Evolutionary conservation across 1,140 invertebrate genomes (phyloP).

Genomic region (Drosophila sp.): DNA sequence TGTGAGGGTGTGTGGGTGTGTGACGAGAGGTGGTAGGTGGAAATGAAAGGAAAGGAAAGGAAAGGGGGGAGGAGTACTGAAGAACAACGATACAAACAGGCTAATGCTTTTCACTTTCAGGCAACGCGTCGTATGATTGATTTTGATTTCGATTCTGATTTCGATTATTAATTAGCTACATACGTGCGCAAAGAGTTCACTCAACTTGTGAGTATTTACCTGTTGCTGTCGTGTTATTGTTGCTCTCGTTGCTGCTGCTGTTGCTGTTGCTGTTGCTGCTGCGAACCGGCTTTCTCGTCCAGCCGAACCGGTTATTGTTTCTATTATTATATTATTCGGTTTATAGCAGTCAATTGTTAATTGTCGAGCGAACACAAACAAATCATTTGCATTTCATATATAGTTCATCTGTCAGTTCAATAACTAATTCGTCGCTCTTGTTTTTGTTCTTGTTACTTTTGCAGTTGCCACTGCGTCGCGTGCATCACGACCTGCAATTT

Average conservation of each 20-base stretch:
- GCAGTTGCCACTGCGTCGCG: conserved; percentile 60
- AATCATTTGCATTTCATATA: too few relatives aligned
- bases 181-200: conserved; percentile 27
- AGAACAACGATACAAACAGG: neutral
- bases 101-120: conserved; percentile 54
- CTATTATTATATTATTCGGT: too few relatives aligned
- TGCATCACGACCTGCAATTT: conserved; percentile 67
- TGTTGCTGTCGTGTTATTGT: too few relatives aligned
- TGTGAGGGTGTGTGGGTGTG: too few relatives aligned
- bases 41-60: too few relatives aligned
- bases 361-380: too few relatives aligned
- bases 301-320: neutral
- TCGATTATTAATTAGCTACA: conserved; percentile 41
- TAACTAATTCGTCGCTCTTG: neutral
- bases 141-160: conserved; percentile 57
- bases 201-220: conserved; percentile 27
- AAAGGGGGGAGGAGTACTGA: too few relatives aligned
- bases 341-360: too few relatives aligned
- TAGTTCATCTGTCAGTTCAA: neutral
- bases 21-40: too few relatives aligned
- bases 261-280: neutral
- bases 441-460: conserved; percentile 7
- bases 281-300: neutral
- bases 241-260: too few relatives aligned
- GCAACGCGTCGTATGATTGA: conserved; percentile 53